Evolutionary conservation across 2,888 invertebrate species (phyloP).

Genomic region (Aphodius sticticus): DNA sequence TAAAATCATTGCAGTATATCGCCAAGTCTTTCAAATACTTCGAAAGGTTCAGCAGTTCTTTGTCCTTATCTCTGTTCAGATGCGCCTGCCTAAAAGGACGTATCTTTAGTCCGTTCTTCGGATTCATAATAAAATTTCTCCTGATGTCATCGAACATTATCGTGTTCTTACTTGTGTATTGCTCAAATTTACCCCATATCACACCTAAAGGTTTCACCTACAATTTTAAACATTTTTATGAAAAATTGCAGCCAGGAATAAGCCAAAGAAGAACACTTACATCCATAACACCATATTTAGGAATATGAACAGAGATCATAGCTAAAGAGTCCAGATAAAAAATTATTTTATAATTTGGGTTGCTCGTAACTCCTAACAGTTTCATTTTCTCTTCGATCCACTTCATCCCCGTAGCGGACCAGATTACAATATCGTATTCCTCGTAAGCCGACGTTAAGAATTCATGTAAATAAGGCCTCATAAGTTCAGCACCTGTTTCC

Average conservation of each 20-base stretch:
- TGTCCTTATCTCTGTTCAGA: conserved; percentile 82
- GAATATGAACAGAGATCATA: conserved; percentile 93
- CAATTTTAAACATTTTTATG: conserved; percentile 35
- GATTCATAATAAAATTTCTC: conserved; percentile 97
- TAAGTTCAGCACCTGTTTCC: conserved; percentile 84
- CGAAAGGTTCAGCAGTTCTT: conserved; percentile 81
- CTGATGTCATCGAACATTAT: conserved; percentile 98
- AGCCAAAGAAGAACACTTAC: conserved; percentile 63
- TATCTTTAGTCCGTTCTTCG: conserved; percentile 90
- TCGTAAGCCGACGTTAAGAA: conserved; percentile 87
- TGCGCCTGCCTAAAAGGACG: conserved; percentile 92
- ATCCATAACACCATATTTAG: conserved; percentile 91
- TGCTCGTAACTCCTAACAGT: conserved; percentile 82
- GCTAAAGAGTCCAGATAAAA: conserved; percentile 92
- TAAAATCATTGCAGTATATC: conserved; percentile 80
- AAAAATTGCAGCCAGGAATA: conserved; percentile 28
- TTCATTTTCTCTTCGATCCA: conserved; percentile 99
- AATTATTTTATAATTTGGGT: conserved; percentile 88
- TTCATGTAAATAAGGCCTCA: conserved; percentile 95
- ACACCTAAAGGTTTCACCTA: conserved; percentile 94
- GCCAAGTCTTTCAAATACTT: conserved; percentile 87
- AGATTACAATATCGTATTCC: conserved; percentile 95
- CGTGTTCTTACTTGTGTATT: conserved; percentile 90
- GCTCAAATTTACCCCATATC: conserved; percentile 94
- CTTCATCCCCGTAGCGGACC: conserved; percentile 98